Evolutionary conservation across 1,140 invertebrate genomes (phyloP).

Genomic region (Nilaparvata lugens): DNA sequence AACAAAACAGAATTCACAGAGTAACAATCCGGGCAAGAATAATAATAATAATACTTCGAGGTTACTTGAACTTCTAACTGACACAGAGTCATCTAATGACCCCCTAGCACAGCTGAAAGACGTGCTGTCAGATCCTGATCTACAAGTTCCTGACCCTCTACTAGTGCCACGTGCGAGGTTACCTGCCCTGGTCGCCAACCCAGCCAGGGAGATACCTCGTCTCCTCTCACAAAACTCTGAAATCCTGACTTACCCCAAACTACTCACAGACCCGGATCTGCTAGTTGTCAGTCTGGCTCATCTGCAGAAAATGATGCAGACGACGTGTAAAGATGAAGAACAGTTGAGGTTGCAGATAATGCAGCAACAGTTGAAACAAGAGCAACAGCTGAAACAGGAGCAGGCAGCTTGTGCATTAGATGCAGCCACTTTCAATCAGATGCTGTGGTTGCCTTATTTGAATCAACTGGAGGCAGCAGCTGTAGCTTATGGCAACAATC

Average conservation of each 20-base stretch:
- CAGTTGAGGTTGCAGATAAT: conserved; percentile 21
- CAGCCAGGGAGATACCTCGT: conserved; percentile 63
- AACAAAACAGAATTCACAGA: background rate
- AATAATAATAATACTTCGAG: conserved; percentile 29
- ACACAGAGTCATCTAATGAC: conserved; percentile 41
- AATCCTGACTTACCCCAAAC: conserved; percentile 55
- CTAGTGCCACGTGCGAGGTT: conserved; percentile 65
- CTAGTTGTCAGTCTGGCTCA: conserved; percentile 65
- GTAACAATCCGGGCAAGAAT: background rate
- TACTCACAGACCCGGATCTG: conserved; percentile 66
- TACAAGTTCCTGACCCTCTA: conserved; percentile 68
- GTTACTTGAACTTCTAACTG: conserved; percentile 36
- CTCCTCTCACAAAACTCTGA: conserved; percentile 57
- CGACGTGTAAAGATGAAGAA: conserved; percentile 25
- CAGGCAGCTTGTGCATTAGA: conserved; percentile 31
- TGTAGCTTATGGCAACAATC: conserved; percentile 30
- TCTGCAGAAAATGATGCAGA: conserved; percentile 56
- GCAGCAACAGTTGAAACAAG: conserved; percentile 18
- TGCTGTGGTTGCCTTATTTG: conserved; percentile 58
- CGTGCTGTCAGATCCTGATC: conserved; percentile 53
- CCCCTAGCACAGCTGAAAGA: conserved; percentile 61
- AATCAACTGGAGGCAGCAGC: conserved; percentile 45
- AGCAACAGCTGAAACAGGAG: background rate
- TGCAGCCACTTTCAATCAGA: conserved; percentile 55
- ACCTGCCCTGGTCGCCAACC: conserved; percentile 56